Percentiles rank a stretch among this genome's conserved stretches.
Evolutionary conservation across 1,140 invertebrate species (phyloP).

Genomic region (Bathynomus jamesi): DNA sequence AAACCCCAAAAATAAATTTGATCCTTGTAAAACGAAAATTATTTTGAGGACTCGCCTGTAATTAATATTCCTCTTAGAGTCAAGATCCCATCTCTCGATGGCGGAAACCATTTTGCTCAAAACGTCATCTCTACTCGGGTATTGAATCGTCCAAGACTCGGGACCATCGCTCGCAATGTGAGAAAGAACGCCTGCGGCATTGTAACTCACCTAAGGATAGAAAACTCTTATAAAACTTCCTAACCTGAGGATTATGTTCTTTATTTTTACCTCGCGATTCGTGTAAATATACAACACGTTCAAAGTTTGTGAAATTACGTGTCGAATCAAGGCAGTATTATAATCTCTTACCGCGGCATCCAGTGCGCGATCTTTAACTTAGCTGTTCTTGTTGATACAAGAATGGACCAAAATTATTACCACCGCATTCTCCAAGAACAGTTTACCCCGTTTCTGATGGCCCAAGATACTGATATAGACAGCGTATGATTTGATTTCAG

Average conservation of each 20-base stretch:
- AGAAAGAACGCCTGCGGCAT: constrained; percentile 89
- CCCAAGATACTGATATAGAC: too few species aligned
- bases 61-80: constrained; percentile 86
- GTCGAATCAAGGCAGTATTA: not conserved
- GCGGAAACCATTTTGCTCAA: constrained; percentile 66
- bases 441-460: too few species aligned
- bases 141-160: constrained; percentile 66
- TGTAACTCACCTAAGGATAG: constrained; percentile 95
- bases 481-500: too few species aligned
- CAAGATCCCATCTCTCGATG: constrained; percentile 78
- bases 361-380: too few species aligned
- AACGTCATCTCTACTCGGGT: constrained; percentile 63
- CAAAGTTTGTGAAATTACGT: not conserved
- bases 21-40: not conserved
- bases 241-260: too few species aligned
- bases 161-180: constrained; percentile 90
- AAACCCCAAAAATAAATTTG: too few species aligned
- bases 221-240: too few species aligned
- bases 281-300: not conserved
- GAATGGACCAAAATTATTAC: too few species aligned
- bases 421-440: too few species aligned
- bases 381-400: too few species aligned
- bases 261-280: not conserved
- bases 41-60: constrained; percentile 56
- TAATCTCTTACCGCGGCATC: not conserved